Conservation (phyloP, 2,888 invertebrate genomes). For the Dynastes maya region DNA sequence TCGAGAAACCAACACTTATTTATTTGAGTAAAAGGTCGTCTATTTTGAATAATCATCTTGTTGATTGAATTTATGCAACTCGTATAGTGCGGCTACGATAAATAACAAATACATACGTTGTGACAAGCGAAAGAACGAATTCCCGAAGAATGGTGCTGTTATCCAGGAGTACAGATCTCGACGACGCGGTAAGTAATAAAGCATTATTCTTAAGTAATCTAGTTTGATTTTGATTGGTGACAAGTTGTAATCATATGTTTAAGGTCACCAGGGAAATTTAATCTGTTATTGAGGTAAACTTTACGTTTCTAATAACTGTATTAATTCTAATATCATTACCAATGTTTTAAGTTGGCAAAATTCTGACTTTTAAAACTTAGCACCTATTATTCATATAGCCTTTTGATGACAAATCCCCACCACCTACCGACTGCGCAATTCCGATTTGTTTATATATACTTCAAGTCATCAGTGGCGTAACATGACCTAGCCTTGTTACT, state of each 20-base stretch:
- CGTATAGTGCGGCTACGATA: neutral
- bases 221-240: neutral
- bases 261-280: no score
- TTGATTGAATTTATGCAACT: neutral
- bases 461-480: conserved; percentile 24
- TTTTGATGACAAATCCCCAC: conserved; percentile 1
- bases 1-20: neutral
- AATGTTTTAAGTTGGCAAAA: no score
- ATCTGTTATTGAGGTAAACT: no score
- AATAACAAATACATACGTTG: neutral
- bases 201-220: neutral
- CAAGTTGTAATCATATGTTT: neutral
- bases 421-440: conserved; percentile 26
- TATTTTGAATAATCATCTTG: neutral
- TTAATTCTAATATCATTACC: no score
- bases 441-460: conserved; percentile 21
- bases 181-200: conserved; percentile 64
- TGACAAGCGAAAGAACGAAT: neutral
- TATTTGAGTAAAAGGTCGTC: neutral
- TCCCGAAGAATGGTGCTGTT: conserved; percentile 62
- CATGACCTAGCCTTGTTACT: neutral
- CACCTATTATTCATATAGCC: neutral
- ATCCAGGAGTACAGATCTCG: conserved; percentile 61
- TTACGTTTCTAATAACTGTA: no score
- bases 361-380: neutral